These are phyloP conservation scores for Acronicta psi DNA, from an alignment of 2,888 invertebrate species.

Conservation along the genomic window DNA sequence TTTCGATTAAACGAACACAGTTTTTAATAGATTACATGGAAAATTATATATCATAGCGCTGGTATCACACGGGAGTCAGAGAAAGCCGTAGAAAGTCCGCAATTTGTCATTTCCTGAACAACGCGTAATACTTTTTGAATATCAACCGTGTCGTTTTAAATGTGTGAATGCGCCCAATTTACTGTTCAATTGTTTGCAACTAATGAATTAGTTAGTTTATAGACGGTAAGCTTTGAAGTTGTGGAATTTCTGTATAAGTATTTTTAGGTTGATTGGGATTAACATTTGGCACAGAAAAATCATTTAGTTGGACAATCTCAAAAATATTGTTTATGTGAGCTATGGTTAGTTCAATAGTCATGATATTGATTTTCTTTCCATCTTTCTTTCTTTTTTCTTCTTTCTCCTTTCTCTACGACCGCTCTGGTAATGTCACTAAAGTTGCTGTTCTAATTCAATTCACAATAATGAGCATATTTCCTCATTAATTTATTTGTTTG, in stretches of 20 bases:
- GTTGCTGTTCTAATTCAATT: too few species aligned
- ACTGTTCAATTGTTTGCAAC: conserved; percentile 44
- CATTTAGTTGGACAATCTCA: too few species aligned
- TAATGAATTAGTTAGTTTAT: conserved; percentile 44
- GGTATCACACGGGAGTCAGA: conserved; percentile 58
- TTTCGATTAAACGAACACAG: conserved; percentile 52
- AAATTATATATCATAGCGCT: conserved; percentile 58
- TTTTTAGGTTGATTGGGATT: conserved; percentile 5
- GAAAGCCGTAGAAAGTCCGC: conserved; percentile 68
- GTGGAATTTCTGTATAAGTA: conserved; percentile 7
- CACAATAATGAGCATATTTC: too few species aligned
- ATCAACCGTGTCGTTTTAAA: conserved; percentile 55
- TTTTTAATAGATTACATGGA: conserved; percentile 59
- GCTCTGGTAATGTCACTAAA: too few species aligned
- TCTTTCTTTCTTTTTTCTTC: too few species aligned
- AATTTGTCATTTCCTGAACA: conserved; percentile 64
- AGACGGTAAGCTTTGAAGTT: conserved; percentile 32
- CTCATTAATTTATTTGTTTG: too few species aligned
- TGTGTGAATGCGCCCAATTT: conserved; percentile 57
- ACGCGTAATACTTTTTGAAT: conserved; percentile 51
- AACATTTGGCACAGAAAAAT: too few species aligned
- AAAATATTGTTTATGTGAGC: too few species aligned
- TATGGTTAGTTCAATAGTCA: too few species aligned
- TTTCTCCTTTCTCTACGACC: too few species aligned
- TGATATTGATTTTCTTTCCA: too few species aligned